Evolutionary conservation across 2,797 vertebrate species (phyloP).

Genomic region (Nannoperca australis): DNA sequence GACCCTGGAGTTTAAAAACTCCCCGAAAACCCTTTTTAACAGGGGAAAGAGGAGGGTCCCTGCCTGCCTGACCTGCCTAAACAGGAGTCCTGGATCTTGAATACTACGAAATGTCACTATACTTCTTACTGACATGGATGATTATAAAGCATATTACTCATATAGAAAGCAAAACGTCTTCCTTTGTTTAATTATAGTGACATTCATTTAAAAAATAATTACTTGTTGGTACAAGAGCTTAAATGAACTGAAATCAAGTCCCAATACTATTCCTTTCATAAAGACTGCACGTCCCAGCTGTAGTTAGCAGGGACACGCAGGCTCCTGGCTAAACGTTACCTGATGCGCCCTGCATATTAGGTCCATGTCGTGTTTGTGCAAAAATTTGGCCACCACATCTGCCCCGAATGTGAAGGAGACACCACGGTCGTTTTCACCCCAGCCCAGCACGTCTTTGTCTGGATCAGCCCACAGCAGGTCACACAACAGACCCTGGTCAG

Average conservation of each 20-base stretch:
- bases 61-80: neutral
- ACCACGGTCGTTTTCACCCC: conserved; percentile 89
- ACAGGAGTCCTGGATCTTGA: neutral
- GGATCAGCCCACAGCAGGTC: conserved; percentile 90
- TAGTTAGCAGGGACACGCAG: neutral
- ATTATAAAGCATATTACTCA: neutral
- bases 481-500: conserved; percentile 88
- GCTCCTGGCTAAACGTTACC: conserved; percentile 65
- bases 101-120: neutral
- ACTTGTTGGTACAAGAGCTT: neutral
- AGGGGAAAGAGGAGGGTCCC: too few relatives aligned
- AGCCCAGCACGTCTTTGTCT: conserved; percentile 88
- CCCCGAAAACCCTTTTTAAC: too few relatives aligned
- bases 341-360: conserved; percentile 91
- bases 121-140: neutral
- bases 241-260: neutral
- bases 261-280: neutral
- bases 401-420: conserved; percentile 90
- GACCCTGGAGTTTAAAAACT: too few relatives aligned
- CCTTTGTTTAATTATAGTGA: neutral
- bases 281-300: neutral
- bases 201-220: neutral
- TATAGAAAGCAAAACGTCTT: neutral
- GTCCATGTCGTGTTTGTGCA: conserved; percentile 91
- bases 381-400: conserved; percentile 89